A percentile compares a stretch with the other conserved stretches of the same genome.
These are phyloP conservation scores for Phortica okadai DNA, from an alignment of 2,888 invertebrate genomes.

Conservation along the genomic window DNA sequence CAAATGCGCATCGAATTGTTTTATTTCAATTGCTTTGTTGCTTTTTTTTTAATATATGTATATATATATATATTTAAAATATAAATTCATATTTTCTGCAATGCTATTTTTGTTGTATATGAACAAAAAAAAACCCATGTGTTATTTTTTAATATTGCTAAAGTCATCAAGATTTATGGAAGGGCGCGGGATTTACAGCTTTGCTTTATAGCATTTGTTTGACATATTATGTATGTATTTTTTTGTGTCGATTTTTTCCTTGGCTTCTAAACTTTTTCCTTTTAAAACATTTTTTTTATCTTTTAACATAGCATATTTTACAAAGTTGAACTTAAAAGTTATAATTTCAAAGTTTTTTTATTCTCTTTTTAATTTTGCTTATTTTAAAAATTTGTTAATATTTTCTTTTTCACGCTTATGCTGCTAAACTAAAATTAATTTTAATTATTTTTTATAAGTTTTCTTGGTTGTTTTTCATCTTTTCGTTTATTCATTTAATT, in stretches of 20 bases:
- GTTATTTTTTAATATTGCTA: too few species aligned
- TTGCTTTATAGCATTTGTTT: background rate
- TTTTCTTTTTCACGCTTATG: slow-evolving; percentile 11
- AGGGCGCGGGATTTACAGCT: slow-evolving; percentile 9
- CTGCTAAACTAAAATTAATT: slow-evolving; percentile 9
- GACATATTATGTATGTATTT: background rate
- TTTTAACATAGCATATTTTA: slow-evolving; percentile 32
- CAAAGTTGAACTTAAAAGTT: slow-evolving; percentile 36
- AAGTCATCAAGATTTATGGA: too few species aligned
- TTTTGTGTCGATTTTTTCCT: background rate
- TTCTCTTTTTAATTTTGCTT: slow-evolving; percentile 38
- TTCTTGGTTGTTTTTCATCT: background rate
- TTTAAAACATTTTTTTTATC: slow-evolving; percentile 17
- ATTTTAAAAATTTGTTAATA: slow-evolving; percentile 13
- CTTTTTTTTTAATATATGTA: too few species aligned
- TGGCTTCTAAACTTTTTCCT: background rate
- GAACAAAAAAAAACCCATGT: too few species aligned
- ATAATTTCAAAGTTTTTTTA: slow-evolving; percentile 41
- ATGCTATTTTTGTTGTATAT: background rate
- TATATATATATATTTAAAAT: background rate
- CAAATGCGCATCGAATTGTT: too few species aligned
- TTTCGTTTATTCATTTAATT: background rate
- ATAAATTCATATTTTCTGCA: background rate
- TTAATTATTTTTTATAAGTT: slow-evolving; percentile 8
- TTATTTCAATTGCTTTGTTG: too few species aligned